phyloP scores from a whole-genome alignment of 1,140 invertebrate species.

The Acromyrmex echinatior region DNA sequence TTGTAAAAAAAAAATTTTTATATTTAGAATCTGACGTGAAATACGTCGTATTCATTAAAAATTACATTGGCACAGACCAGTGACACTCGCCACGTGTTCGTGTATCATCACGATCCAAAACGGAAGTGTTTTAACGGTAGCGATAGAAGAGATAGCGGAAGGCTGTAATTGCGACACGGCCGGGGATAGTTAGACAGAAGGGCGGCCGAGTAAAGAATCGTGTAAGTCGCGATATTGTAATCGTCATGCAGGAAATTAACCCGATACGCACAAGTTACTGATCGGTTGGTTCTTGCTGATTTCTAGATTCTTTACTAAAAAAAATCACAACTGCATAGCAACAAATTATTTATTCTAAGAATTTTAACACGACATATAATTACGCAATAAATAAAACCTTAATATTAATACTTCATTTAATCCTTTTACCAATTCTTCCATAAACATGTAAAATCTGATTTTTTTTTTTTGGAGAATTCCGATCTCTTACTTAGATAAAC shows the following conservation, averaged over 20 bases:
- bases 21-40: not conserved
- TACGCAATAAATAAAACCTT: not conserved
- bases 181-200: constrained; percentile 19
- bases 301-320: not conserved
- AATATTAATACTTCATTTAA: constrained; percentile 1
- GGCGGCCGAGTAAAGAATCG: constrained; percentile 67
- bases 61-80: constrained; percentile 20
- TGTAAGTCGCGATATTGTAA: constrained; percentile 68
- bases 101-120: not conserved
- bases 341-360: not conserved
- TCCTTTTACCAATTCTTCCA: not conserved
- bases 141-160: constrained; percentile 51
- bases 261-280: not conserved
- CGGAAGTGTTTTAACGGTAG: constrained; percentile 62
- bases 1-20: not conserved
- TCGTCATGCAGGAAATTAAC: constrained; percentile 36
- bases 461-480: constrained; percentile 4
- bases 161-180: constrained; percentile 64
- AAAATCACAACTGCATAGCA: not conserved
- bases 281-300: not conserved
- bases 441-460: not conserved
- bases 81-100: not conserved
- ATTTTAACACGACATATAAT: not conserved
- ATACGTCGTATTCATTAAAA: not conserved
- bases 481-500: not conserved